Percentiles rank a stretch among this genome's conserved stretches.
Conservation (phyloP, 2,113 vertebrate genomes). For the Gobiocypris rarus region DNA sequence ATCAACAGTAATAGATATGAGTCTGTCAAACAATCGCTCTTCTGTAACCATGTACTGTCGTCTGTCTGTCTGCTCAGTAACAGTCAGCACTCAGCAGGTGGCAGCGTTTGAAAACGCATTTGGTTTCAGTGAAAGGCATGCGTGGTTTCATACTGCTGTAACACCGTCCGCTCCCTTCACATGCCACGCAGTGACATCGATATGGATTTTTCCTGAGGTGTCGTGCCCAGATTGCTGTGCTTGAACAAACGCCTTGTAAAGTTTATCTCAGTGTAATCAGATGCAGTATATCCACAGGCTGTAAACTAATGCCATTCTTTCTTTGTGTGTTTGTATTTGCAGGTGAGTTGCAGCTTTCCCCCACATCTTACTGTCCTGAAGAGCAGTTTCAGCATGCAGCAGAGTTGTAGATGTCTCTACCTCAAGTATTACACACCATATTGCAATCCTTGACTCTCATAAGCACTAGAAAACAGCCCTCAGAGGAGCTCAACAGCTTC, state of each 20-base stretch:
- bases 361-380: constrained; percentile 30
- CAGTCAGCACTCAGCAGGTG: constrained; percentile 67
- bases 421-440: constrained; percentile 20
- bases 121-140: background rate
- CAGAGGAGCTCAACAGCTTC: too few species aligned
- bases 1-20: background rate
- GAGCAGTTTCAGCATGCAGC: background rate
- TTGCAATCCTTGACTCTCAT: background rate
- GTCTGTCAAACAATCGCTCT: background rate
- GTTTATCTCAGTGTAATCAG: background rate
- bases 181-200: too few species aligned
- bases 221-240: background rate
- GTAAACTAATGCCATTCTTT: constrained; percentile 31
- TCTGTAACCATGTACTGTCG: background rate
- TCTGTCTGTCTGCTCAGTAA: background rate
- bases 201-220: background rate
- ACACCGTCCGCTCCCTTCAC: background rate
- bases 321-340: constrained; percentile 54
- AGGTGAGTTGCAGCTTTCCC: constrained; percentile 70
- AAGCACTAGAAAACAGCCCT: background rate
- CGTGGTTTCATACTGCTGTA: background rate
- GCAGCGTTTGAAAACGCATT: constrained; percentile 52
- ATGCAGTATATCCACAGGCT: background rate
- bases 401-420: constrained; percentile 41
- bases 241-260: background rate